These are phyloP conservation scores for Protomyctophum bolini DNA, from an alignment of 2,113 vertebrate genomes.

Conservation along the genomic window DNA sequence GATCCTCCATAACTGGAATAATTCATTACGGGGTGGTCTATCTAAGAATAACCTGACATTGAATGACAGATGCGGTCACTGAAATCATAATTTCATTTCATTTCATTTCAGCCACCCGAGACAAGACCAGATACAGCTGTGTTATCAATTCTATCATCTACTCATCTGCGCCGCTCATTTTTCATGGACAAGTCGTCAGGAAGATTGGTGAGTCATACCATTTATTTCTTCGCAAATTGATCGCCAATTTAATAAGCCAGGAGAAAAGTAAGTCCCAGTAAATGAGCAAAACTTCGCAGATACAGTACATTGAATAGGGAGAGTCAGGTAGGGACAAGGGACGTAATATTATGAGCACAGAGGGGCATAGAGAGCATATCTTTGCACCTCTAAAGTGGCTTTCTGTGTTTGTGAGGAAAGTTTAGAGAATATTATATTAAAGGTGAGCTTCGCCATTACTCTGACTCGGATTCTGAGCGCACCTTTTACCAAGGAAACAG, in stretches of 20 bases:
- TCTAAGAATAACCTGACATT: too few species aligned
- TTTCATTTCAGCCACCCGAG: too few species aligned
- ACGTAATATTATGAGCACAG: background rate
- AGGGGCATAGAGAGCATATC: background rate
- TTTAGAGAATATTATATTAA: background rate
- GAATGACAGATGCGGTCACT: too few species aligned
- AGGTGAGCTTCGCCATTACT: background rate
- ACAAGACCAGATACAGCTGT: too few species aligned
- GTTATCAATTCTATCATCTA: too few species aligned
- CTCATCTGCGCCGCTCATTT: background rate
- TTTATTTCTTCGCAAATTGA: background rate
- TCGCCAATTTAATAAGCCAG: background rate
- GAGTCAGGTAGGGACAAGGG: background rate
- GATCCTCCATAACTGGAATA: too few species aligned
- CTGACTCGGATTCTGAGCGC: conserved; percentile 11
- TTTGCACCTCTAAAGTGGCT: conserved; percentile 50
- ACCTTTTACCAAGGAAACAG: background rate
- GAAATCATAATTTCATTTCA: too few species aligned
- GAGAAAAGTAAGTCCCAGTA: background rate
- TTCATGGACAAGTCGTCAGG: background rate
- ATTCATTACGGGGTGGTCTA: too few species aligned
- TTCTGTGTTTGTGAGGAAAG: conserved; percentile 41
- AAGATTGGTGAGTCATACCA: background rate
- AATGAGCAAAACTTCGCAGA: background rate
- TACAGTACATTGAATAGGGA: background rate